Base-by-base conservation (phyloP, 2,113 vertebrate genomes). In the Cavia aperea region DNA sequence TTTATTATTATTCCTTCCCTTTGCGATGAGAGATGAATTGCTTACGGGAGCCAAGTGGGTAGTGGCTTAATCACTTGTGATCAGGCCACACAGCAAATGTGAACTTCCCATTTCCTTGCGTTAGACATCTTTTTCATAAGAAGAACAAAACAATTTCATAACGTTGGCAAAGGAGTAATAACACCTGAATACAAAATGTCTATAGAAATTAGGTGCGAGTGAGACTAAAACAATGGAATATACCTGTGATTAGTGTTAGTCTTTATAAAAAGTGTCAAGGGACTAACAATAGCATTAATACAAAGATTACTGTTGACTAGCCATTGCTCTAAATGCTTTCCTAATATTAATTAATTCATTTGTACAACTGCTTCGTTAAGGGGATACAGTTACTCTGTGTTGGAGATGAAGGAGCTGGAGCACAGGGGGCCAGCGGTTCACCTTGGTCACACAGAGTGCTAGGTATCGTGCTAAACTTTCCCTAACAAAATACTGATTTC, bases 11-110 rank as follows among this genome's bases (percentile, higher is more conserved):
- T 89, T 91, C 89, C 58, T 91, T 91, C 91, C 83, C 87, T 94
- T 96, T 95, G 89, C 97, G 95, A 96, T 96, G 94, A 97, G 94
- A 86, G 96, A 96, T 97, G 84, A 97, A 95, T 93, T 96, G 92
- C 89, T 95, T 95, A 89, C 66, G 94, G 96, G 93, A 96, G 92
- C 88, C 70, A 97, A 81, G 78, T 70, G 88, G 65, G 90, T 83
- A 16, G 90, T 81, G 72, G 77, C 46, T 97, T 97, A 97, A 97
- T 94, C 95, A 96, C 91, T 95, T 92, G 95, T 92, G 96, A 97
- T 94, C 89, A 95, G 93, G 93, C 89, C 94, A 93, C 86, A 70
- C 0, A 81, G 86, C 46, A 81, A 81, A 2, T 83, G 26, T 79
- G 90, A 96, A 87, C 73, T 92, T 97, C 36, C 6, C 81, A 70